phyloP scores from a whole-genome alignment of 2,888 invertebrate genomes.

The Troides helena region DNA sequence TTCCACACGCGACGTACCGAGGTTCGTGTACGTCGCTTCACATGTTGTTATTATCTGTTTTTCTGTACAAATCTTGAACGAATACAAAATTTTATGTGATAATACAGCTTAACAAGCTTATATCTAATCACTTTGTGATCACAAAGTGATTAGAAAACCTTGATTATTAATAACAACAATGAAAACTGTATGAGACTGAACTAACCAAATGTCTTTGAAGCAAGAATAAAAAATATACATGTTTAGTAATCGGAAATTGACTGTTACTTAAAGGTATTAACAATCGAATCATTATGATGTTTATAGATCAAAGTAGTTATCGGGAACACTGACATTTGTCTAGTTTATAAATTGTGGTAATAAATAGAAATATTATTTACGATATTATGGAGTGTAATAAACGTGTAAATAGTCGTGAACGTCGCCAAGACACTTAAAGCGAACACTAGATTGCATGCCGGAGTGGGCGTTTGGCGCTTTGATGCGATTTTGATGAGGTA shows the following conservation, averaged over 20 bases:
- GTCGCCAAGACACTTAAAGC: neutral
- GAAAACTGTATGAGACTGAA: no score
- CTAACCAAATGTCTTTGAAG: no score
- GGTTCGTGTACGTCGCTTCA: slow-evolving; percentile 48
- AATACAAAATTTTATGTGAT: neutral
- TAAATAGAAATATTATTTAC: slow-evolving; percentile 1
- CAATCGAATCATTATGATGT: neutral
- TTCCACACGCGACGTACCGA: slow-evolving; percentile 54
- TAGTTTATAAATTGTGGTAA: neutral
- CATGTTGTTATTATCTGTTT: slow-evolving; percentile 45
- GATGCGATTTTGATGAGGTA: slow-evolving; percentile 20
- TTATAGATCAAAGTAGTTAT: neutral
- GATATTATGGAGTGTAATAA: slow-evolving; percentile 1
- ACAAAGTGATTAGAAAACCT: no score
- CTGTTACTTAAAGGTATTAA: neutral
- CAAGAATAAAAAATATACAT: no score
- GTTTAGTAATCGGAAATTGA: no score
- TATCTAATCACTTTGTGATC: no score
- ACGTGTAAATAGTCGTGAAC: neutral
- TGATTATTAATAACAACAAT: no score
- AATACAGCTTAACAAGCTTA: neutral
- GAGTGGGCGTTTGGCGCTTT: slow-evolving; percentile 49
- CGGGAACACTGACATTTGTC: neutral
- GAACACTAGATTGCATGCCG: slow-evolving; percentile 37
- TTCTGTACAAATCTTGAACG: slow-evolving; percentile 43